These are phyloP conservation scores for Chanos chanos DNA, from an alignment of 2,797 vertebrate species.

Conservation along the genomic window DNA sequence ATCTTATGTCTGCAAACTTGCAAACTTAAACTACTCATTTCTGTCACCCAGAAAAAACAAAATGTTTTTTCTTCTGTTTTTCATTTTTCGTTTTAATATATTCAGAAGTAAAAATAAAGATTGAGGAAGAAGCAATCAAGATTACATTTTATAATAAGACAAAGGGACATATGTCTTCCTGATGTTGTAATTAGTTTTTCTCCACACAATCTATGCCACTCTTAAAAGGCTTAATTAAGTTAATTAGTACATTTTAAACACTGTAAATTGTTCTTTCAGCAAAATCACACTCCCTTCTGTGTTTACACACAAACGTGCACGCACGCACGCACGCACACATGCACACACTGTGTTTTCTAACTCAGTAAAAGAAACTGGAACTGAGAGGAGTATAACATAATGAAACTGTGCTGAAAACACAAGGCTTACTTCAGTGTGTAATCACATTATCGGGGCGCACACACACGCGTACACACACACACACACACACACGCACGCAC, in stretches of 20 bases:
- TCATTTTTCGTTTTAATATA: too few relatives aligned
- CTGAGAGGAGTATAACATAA: conserved; percentile 8
- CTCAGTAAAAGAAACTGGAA: background rate
- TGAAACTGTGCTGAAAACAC: conserved; percentile 6
- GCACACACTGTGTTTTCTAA: background rate
- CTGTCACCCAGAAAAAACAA: too few relatives aligned
- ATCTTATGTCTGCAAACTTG: too few relatives aligned
- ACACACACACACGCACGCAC: background rate
- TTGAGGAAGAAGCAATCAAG: too few relatives aligned
- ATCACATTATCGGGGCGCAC: background rate
- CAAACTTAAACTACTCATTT: too few relatives aligned
- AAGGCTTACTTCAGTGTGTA: background rate
- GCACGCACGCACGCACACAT: background rate
- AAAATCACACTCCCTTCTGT: background rate
- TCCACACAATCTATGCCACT: too few relatives aligned
- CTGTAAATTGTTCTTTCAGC: background rate
- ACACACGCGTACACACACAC: background rate
- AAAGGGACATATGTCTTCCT: too few relatives aligned
- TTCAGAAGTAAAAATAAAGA: too few relatives aligned
- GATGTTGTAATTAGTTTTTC: too few relatives aligned
- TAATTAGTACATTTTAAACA: background rate
- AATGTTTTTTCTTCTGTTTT: too few relatives aligned
- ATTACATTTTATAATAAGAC: too few relatives aligned
- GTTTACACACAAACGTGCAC: background rate
- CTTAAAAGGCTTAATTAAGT: conserved; percentile 3